Conservation (phyloP, 2,888 invertebrate genomes). For the Yponomeuta evonymella region DNA sequence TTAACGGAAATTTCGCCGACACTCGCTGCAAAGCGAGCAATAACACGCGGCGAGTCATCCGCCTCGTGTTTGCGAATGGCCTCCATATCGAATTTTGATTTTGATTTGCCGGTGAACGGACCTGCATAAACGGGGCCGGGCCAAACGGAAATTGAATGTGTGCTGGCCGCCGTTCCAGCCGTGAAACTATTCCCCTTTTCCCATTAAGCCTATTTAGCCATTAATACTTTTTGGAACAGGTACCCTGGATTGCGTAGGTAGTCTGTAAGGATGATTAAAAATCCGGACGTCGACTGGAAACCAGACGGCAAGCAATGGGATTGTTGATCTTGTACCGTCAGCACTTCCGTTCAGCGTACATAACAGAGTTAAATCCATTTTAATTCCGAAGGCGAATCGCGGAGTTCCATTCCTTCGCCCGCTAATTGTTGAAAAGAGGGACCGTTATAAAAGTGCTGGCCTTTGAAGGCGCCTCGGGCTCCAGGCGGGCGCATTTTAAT, state of each 20-base stretch:
- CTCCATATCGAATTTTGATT: constrained; percentile 57
- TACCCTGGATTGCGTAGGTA: not conserved
- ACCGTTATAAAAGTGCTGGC: constrained; percentile 69
- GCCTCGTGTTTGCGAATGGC: constrained; percentile 52
- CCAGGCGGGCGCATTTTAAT: constrained; percentile 66
- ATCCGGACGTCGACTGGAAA: not conserved
- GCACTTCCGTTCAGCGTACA: constrained; percentile 41
- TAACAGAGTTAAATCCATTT: constrained; percentile 54
- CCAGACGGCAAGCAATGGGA: constrained; percentile 6
- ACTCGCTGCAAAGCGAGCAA: constrained; percentile 43
- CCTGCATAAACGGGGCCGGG: constrained; percentile 7
- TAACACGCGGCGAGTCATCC: constrained; percentile 26
- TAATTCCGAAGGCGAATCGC: constrained; percentile 57
- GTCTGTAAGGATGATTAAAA: not conserved
- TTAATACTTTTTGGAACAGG: not conserved
- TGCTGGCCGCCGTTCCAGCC: not conserved
- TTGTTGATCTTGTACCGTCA: constrained; percentile 25
- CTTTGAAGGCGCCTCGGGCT: constrained; percentile 62
- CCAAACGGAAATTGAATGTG: constrained; percentile 14
- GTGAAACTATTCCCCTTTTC: constrained; percentile 6
- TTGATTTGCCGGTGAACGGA: constrained; percentile 46
- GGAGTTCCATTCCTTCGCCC: constrained; percentile 47
- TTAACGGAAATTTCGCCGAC: constrained; percentile 63
- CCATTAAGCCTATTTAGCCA: constrained; percentile 12
- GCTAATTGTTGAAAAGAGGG: constrained; percentile 70